These are phyloP conservation scores for Lasioglossum baleicum DNA, from an alignment of 1,140 invertebrate genomes.

Conservation along the genomic window DNA sequence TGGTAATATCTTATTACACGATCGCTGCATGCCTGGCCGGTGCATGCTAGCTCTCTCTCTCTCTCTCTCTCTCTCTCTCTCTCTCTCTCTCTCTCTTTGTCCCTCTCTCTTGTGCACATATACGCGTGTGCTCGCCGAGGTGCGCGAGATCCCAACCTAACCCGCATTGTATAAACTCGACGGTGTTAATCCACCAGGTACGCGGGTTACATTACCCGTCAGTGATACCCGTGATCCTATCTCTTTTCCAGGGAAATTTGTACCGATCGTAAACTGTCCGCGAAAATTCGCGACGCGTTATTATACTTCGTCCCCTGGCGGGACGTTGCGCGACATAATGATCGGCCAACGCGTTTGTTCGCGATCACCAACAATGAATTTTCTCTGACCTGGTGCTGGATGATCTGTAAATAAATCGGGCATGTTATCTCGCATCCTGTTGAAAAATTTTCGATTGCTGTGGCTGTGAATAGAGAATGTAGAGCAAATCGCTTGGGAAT, in stretches of 20 bases:
- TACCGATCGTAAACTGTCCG: conserved; percentile 3
- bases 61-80: too few species aligned
- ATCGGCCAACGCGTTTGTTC: neutral
- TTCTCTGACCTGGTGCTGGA: neutral
- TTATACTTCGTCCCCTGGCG: neutral
- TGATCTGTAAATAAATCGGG: too few species aligned
- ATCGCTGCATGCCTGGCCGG: conserved; percentile 53
- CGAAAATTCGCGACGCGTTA: conserved; percentile 19
- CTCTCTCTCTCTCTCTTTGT: neutral
- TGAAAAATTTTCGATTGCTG: too few species aligned
- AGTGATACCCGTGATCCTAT: conserved; percentile 21
- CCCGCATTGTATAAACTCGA: too few species aligned
- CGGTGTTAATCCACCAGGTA: conserved; percentile 6
- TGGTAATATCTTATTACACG: conserved; percentile 68
- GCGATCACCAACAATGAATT: neutral
- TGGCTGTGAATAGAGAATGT: too few species aligned
- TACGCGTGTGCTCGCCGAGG: conserved; percentile 12
- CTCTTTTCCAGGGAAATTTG: conserved; percentile 24
- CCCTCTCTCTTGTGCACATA: neutral
- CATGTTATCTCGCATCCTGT: too few species aligned
- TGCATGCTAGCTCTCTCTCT: conserved; percentile 17
- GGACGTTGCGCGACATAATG: neutral
- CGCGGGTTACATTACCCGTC: conserved; percentile 21
- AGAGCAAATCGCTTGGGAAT: too few species aligned
- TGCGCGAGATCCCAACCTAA: neutral